Conservation (phyloP, 2,888 invertebrate species). For the Drosophila kambysellisi region DNA sequence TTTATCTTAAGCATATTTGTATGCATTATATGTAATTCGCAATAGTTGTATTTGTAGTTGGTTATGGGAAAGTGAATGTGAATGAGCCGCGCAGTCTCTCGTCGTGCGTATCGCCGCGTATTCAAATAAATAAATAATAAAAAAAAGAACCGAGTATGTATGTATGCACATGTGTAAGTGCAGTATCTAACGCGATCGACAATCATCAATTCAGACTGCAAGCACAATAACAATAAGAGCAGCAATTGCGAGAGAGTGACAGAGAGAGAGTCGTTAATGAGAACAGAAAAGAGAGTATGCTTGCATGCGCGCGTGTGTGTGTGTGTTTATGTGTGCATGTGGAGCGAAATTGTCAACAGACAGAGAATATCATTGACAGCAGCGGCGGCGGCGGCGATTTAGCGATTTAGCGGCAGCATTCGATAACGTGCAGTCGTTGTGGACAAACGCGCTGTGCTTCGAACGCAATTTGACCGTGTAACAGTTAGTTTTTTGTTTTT, state of each 20-base stretch:
- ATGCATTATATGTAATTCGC: slow-evolving; percentile 7
- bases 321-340: slow-evolving; percentile 9
- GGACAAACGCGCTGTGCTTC: slow-evolving; percentile 35
- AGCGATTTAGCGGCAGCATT: slow-evolving; percentile 37
- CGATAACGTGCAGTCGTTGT: slow-evolving; percentile 67
- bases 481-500: slow-evolving; percentile 33
- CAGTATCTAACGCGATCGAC: slow-evolving; percentile 51
- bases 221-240: slow-evolving; percentile 34
- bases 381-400: slow-evolving; percentile 20
- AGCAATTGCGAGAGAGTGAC: slow-evolving; percentile 27
- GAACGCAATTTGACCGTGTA: slow-evolving; percentile 39
- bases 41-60: slow-evolving; percentile 15
- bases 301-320: not conserved
- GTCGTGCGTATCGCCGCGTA: slow-evolving; percentile 26
- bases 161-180: slow-evolving; percentile 3
- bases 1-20: not conserved
- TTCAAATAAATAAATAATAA: not conserved
- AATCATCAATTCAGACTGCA: slow-evolving; percentile 45
- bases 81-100: slow-evolving; percentile 5
- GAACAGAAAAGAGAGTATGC: slow-evolving; percentile 14
- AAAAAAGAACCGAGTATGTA: slow-evolving; percentile 1
- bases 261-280: slow-evolving; percentile 6
- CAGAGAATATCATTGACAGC: slow-evolving; percentile 55
- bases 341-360: slow-evolving; percentile 61
- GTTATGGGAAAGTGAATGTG: slow-evolving; percentile 23